A percentile compares a stretch with the other conserved stretches of the same genome.
Conservation (phyloP, 1,140 invertebrate genomes). For the Pachypeltis micranthus region DNA sequence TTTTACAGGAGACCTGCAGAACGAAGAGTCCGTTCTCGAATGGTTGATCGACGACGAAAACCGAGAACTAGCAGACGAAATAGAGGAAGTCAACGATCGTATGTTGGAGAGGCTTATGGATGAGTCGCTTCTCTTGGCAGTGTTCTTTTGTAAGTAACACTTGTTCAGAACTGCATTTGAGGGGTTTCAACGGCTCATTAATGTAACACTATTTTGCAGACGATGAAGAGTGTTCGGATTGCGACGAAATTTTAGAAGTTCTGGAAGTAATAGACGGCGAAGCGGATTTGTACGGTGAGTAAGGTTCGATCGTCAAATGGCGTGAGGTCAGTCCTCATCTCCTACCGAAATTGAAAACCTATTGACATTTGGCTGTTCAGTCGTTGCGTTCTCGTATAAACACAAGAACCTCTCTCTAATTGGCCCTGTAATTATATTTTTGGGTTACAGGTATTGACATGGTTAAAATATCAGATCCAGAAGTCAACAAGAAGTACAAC, state of each 20-base stretch:
- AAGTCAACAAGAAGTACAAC: conserved; percentile 68
- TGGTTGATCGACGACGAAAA: conserved; percentile 92
- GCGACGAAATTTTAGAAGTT: conserved; percentile 73
- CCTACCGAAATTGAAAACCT: not conserved
- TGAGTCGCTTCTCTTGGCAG: conserved; percentile 77
- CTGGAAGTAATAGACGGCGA: conserved; percentile 89
- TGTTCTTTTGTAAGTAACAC: conserved; percentile 77
- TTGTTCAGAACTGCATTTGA: not conserved
- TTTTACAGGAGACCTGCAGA: conserved; percentile 66
- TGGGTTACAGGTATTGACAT: conserved; percentile 64
- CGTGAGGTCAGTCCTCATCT: not conserved
- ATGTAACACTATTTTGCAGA: conserved; percentile 40
- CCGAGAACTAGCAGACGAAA: conserved; percentile 84
- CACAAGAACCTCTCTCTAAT: not conserved
- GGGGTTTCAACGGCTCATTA: not conserved
- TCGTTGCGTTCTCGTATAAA: too few relatives aligned
- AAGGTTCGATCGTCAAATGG: not conserved
- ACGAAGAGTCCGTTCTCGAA: conserved; percentile 79
- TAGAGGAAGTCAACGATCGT: conserved; percentile 79
- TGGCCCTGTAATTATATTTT: not conserved
- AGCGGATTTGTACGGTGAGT: conserved; percentile 70
- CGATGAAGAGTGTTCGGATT: conserved; percentile 83
- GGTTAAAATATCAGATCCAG: conserved; percentile 78
- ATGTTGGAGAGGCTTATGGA: conserved; percentile 80
- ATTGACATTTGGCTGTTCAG: too few relatives aligned